Percentiles rank a stretch among this genome's conserved stretches.
These are phyloP conservation scores for Drosophila histrio DNA, from an alignment of 2,888 invertebrate species.

Conservation along the genomic window DNA sequence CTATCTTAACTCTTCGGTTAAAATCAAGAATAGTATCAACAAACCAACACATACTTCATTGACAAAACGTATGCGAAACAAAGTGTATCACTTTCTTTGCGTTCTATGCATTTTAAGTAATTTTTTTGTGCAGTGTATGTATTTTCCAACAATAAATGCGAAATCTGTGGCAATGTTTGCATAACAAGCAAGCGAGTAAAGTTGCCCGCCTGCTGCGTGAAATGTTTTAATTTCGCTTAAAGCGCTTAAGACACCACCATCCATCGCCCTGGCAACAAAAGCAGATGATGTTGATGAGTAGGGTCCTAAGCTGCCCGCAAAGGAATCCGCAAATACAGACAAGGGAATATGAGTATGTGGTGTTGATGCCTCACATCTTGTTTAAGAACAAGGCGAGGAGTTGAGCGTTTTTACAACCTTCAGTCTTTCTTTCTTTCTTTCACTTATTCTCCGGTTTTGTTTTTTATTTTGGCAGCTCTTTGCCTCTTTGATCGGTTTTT, in stretches of 20 bases:
- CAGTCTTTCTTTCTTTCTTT: conserved; percentile 13
- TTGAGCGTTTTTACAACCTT: conserved; percentile 14
- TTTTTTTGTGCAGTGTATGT: conserved; percentile 19
- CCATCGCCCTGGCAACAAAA: conserved; percentile 52
- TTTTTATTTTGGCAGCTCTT: conserved; percentile 53
- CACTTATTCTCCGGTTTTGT: background rate
- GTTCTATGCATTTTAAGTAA: background rate
- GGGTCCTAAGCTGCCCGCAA: conserved; percentile 67
- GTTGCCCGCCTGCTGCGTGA: conserved; percentile 58
- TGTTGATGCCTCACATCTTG: conserved; percentile 58
- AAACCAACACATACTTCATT: no score
- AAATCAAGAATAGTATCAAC: no score
- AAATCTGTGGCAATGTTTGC: conserved; percentile 54
- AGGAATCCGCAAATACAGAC: conserved; percentile 43
- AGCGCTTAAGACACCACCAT: conserved; percentile 72
- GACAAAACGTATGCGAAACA: no score
- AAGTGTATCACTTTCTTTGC: no score
- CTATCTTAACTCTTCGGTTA: no score
- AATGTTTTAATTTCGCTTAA: conserved; percentile 77
- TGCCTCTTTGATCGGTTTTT: conserved; percentile 74
- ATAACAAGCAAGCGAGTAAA: conserved; percentile 42
- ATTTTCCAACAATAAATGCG: conserved; percentile 23
- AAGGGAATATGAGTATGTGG: conserved; percentile 25
- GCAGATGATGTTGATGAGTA: conserved; percentile 45
- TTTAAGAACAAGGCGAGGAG: conserved; percentile 43